A percentile compares a stretch with the other conserved stretches of the same genome.
Evolutionary conservation across 2,888 invertebrate species (phyloP).

Genomic region (Cordylochernes scorpioides): DNA sequence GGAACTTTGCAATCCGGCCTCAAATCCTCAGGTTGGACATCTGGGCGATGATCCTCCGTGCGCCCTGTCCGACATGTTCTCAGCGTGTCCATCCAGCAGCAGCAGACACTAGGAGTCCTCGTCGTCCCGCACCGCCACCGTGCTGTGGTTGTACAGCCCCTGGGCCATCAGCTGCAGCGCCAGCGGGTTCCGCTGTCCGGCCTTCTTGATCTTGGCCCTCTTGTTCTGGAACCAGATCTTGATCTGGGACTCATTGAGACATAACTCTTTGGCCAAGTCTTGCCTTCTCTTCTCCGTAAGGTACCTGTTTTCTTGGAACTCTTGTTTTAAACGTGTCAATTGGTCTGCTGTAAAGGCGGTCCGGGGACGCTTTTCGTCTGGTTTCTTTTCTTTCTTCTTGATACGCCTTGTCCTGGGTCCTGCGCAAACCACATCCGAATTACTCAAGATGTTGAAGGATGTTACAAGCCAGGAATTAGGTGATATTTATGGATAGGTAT

Average conservation of each 20-base stretch:
- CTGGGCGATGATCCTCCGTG: too few relatives aligned
- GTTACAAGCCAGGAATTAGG: too few relatives aligned
- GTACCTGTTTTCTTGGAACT: constrained; percentile 73
- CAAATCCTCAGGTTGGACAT: too few relatives aligned
- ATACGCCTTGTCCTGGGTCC: neutral
- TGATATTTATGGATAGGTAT: too few relatives aligned
- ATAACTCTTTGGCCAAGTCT: constrained; percentile 61
- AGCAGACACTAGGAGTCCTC: too few relatives aligned
- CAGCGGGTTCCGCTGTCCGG: constrained; percentile 34
- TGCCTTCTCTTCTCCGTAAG: constrained; percentile 68
- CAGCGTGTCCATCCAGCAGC: too few relatives aligned
- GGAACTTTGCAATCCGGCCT: too few relatives aligned
- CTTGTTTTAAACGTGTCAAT: constrained; percentile 49
- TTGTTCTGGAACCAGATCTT: constrained; percentile 74
- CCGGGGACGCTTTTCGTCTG: constrained; percentile 62
- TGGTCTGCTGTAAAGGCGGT: constrained; percentile 78
- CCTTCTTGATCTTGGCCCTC: constrained; percentile 25
- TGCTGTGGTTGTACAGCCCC: constrained; percentile 68
- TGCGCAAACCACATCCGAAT: too few relatives aligned
- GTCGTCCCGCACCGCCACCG: constrained; percentile 44
- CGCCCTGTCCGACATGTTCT: too few relatives aligned
- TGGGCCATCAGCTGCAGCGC: constrained; percentile 76
- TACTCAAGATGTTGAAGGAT: too few relatives aligned
- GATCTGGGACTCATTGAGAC: constrained; percentile 45
- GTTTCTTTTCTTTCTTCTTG: constrained; percentile 15